A percentile compares a stretch with the other conserved stretches of the same genome.
phyloP scores from a whole-genome alignment of 2,113 vertebrate genomes.

The Uria lomvia region DNA sequence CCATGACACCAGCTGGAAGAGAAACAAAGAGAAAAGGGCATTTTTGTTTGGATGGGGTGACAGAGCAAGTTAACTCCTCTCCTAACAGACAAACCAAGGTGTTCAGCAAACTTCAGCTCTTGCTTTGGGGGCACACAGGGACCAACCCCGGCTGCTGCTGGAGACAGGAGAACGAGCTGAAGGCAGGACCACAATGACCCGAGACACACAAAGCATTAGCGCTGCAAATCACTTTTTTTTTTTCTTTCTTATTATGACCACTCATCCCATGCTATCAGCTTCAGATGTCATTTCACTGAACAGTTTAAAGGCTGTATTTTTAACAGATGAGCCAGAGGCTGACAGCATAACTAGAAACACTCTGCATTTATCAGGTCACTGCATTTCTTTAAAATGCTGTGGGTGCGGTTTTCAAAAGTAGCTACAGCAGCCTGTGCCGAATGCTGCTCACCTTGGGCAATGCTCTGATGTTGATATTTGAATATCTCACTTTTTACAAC shows the following conservation, averaged over 20 bases:
- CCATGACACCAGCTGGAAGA: neutral
- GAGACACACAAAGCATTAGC: neutral
- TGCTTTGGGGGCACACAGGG: neutral
- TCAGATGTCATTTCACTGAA: neutral
- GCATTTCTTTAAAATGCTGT: neutral
- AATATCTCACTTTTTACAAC: neutral
- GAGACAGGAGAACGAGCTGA: neutral
- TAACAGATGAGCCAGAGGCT: neutral
- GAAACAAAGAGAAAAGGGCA: neutral
- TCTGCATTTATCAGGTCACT: neutral
- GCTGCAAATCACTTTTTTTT: neutral
- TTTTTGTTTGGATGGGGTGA: neutral
- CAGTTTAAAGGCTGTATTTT: neutral
- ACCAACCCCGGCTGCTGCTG: neutral
- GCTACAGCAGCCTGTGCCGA: neutral
- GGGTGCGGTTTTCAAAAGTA: neutral
- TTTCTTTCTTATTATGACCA: neutral
- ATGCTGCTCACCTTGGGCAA: neutral
- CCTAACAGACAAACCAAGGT: neutral
- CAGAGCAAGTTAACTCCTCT: neutral
- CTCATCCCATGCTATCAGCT: neutral
- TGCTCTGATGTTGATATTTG: neutral
- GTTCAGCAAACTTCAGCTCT: neutral
- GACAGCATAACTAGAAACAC: neutral
- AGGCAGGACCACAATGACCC: neutral